Evolutionary conservation across 2,113 vertebrate genomes (phyloP).

Genomic region (Anoplopoma fimbria): DNA sequence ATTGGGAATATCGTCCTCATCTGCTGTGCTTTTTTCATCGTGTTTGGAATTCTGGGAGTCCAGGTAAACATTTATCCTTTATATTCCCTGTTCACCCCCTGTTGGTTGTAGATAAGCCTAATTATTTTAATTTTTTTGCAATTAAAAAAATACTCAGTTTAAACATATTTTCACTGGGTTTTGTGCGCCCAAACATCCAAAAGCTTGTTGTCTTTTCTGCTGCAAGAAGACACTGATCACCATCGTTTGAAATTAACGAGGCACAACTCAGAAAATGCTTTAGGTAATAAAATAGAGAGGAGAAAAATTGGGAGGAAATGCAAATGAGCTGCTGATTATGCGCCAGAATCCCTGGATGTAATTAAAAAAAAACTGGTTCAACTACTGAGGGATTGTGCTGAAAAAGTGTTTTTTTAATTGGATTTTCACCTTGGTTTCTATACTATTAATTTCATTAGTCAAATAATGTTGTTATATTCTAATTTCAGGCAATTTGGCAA

Average conservation of each 20-base stretch:
- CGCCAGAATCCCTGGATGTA: constrained; percentile 55
- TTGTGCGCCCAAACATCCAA: constrained; percentile 18
- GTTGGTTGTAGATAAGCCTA: constrained; percentile 25
- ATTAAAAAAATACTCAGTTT: neutral
- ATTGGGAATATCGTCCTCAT: constrained; percentile 99
- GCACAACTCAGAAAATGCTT: constrained; percentile 37
- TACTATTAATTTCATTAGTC: constrained; percentile 14
- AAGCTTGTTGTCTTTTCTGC: constrained; percentile 35
- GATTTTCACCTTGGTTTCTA: constrained; percentile 37
- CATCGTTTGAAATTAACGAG: constrained; percentile 55
- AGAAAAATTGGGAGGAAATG: constrained; percentile 60
- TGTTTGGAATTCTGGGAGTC: constrained; percentile 97
- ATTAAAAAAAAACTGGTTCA: constrained; percentile 53
- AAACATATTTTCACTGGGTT: constrained; percentile 17
- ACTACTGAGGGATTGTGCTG: constrained; percentile 45
- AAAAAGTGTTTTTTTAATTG: constrained; percentile 27
- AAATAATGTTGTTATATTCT: constrained; percentile 6
- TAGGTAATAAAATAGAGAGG: constrained; percentile 65
- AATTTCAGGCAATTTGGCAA: neutral
- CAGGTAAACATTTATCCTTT: constrained; percentile 85
- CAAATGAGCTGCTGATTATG: constrained; percentile 77
- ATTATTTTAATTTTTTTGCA: neutral
- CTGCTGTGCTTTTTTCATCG: constrained; percentile 98
- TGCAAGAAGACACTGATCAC: constrained; percentile 39
- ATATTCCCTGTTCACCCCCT: constrained; percentile 15